Conservation (phyloP, 2,113 vertebrate genomes). For the Phoxinus phoxinus region DNA sequence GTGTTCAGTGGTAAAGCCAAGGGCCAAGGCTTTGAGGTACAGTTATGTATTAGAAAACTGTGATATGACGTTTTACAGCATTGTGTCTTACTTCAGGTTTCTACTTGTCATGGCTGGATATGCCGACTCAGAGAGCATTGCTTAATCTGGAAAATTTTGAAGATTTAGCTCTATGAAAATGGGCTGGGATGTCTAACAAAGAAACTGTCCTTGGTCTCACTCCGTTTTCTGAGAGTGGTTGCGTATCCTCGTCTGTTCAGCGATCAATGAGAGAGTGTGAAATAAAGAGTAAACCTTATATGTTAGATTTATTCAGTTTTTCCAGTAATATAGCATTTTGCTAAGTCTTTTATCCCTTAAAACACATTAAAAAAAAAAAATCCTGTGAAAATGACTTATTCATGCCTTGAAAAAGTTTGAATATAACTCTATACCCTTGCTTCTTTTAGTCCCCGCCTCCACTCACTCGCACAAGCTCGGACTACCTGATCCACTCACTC, state of each 20-base stretch:
- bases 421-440: no score
- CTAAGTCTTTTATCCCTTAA: not conserved
- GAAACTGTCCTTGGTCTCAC: not conserved
- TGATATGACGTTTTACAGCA: not conserved
- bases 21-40: not conserved
- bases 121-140: not conserved
- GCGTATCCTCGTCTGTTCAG: not conserved
- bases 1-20: not conserved
- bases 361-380: no score
- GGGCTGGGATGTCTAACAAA: not conserved
- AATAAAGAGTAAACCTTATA: not conserved
- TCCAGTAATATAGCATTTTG: not conserved
- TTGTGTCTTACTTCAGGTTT: not conserved
- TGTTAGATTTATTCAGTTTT: not conserved
- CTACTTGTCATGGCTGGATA: constrained; percentile 11
- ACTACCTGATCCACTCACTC: no score
- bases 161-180: constrained; percentile 22
- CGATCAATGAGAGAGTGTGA: not conserved
- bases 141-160: constrained; percentile 9
- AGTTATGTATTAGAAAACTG: not conserved
- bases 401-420: no score
- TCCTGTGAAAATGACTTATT: no score
- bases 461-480: no score
- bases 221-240: not conserved
- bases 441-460: no score